Conservation (phyloP, 2,113 vertebrate genomes). For the Gulo gulo region DNA sequence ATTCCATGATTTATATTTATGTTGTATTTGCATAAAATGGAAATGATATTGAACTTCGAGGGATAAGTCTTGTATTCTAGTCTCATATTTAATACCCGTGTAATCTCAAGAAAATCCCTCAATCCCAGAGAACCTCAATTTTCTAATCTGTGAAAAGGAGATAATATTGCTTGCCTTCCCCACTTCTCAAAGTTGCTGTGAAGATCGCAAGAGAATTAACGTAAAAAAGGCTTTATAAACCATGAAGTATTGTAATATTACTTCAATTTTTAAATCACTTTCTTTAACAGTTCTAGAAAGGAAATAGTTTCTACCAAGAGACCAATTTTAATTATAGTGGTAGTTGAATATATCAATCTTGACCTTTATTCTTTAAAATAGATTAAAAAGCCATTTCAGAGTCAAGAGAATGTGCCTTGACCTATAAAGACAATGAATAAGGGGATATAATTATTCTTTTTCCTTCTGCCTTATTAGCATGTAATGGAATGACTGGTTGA, state of each 20-base stretch:
- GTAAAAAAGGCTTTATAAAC: not conserved
- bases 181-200: not conserved
- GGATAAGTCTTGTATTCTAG: not conserved
- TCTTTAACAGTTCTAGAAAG: not conserved
- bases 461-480: not conserved
- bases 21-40: not conserved
- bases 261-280: conserved; percentile 14
- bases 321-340: conserved; percentile 47
- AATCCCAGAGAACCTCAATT: not conserved
- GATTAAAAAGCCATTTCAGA: conserved; percentile 35
- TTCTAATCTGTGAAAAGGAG: not conserved
- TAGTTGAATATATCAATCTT: conserved; percentile 8
- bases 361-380: conserved; percentile 36
- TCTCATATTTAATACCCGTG: not conserved
- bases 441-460: conserved; percentile 17
- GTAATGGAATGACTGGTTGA: not conserved
- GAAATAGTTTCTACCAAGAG: conserved; percentile 6
- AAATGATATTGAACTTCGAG: not conserved
- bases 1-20: not conserved
- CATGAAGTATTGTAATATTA: not conserved
- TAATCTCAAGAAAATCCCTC: not conserved
- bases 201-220: not conserved
- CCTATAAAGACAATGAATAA: conserved; percentile 33
- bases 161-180: not conserved
- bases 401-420: not conserved